Base-by-base conservation (phyloP, 1,140 invertebrate species). In the Sinonovacula constricta region DNA sequence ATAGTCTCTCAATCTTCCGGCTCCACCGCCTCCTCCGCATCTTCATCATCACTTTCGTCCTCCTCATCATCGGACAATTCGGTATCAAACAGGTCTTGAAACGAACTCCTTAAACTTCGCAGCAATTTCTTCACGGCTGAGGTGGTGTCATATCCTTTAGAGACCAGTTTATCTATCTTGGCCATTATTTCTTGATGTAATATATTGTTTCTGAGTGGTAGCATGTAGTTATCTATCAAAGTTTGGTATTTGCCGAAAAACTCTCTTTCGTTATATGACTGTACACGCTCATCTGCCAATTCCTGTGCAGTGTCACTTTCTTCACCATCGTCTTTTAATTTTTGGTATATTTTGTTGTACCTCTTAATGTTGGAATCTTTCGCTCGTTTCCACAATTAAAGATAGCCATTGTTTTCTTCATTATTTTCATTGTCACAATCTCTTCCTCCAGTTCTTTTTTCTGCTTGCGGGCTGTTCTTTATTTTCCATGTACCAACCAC, bases 21-120 rank as follows among this genome's bases (percentile, higher is more conserved):
- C 15, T 34, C 31, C 59, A 34, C 26, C 22, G 26, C 7, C 54
- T 10, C 28, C 63, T 39, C 63, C n/a, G n/a, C 45, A 39, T 66
- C 63, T 66, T 66, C 63, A 34, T 66, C 63, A n/a, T 45, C 63
- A 49, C 34, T 45, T 10, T 18, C n/a, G n/a, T n/a, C n/a, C n/a
- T n/a, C n/a, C 33, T 66, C 63, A 22, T 45, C 63, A 66, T 66
- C 63, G 45, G 39, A 39, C 5, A 66, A 66, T 24, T 66, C 63
- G 33, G 24, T 49, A 66, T 45, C 33, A 39, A 45, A 66, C 33
- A 36, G 22, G 24, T 66, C 63, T 26, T 66, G 39, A 34, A 62
- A 62, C 31, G 59, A 62, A 30, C 31, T 62, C 22, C 31, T 62
- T 28, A 28, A 26, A 14, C 15, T 62, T 28, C 30, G 4, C 31